These are phyloP conservation scores for Anseranas semipalmata DNA, from an alignment of 2,113 vertebrate species.

Conservation along the genomic window DNA sequence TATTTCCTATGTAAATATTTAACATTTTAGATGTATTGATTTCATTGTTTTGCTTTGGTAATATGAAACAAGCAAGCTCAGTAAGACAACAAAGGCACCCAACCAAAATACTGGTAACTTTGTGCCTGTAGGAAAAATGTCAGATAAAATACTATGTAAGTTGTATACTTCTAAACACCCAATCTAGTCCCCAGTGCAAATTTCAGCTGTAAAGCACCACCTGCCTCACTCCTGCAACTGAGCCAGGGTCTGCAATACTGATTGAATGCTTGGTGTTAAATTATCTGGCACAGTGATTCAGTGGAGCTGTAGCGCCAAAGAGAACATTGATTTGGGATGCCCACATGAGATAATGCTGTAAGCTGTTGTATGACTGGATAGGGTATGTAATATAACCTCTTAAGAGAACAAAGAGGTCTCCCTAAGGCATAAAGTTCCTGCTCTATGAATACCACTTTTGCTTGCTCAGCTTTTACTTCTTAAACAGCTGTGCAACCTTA, in stretches of 20 bases:
- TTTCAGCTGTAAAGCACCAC: not conserved
- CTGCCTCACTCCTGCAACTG: not conserved
- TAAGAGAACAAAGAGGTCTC: conserved; percentile 21
- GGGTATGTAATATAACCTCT: conserved; percentile 34
- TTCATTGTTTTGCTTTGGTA: not conserved
- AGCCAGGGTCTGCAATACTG: not conserved
- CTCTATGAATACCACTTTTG: not conserved
- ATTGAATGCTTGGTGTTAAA: not conserved
- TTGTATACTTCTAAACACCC: not conserved
- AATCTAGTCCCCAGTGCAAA: not conserved
- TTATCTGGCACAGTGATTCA: not conserved
- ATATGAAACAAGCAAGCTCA: not conserved
- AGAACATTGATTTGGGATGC: conserved; percentile 19
- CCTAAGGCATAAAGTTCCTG: not conserved
- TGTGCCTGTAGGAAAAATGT: not conserved
- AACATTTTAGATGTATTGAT: not conserved
- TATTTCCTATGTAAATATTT: not conserved
- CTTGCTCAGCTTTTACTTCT: conserved; percentile 39
- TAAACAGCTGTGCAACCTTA: not conserved
- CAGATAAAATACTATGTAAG: not conserved
- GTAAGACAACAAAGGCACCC: not conserved
- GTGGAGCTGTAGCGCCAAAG: not conserved
- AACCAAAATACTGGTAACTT: not conserved
- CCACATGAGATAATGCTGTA: not conserved
- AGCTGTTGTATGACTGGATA: conserved; percentile 5